A percentile compares a stretch with the other conserved stretches of the same genome.
Conservation (phyloP, 1,140 invertebrate species). For the Drosophila ohnishii region DNA sequence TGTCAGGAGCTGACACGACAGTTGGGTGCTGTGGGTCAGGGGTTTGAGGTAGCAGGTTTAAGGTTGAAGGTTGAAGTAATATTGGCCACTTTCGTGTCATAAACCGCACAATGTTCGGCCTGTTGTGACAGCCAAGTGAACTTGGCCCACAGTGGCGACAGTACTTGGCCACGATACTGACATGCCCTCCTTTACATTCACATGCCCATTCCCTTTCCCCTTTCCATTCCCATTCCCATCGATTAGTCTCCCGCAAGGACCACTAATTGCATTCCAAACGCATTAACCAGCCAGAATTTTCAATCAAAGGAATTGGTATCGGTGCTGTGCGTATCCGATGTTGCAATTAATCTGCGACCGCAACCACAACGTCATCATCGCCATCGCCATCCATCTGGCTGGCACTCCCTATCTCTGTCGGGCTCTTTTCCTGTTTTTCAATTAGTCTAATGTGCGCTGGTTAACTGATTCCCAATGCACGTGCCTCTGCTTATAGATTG, state of each 20-base stretch:
- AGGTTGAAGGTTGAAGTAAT: neutral
- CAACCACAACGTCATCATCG: conserved; percentile 41
- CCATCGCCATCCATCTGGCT: conserved; percentile 1
- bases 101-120: conserved; percentile 16
- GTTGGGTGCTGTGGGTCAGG: neutral
- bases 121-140: conserved; percentile 22
- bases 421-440: conserved; percentile 18
- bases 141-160: conserved; percentile 11
- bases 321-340: conserved; percentile 21
- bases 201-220: neutral
- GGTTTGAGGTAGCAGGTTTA: no score
- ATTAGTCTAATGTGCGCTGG: conserved; percentile 56
- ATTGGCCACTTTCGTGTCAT: conserved; percentile 26
- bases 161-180: conserved; percentile 15
- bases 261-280: conserved; percentile 48
- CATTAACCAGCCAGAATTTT: conserved; percentile 40
- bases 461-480: conserved; percentile 49
- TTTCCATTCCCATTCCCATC: conserved; percentile 1
- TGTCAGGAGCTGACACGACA: conserved; percentile 23
- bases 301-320: conserved; percentile 32
- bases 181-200: neutral
- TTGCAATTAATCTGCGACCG: conserved; percentile 45
- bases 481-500: conserved; percentile 7
- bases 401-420: neutral
- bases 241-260: conserved; percentile 4